Conservation (phyloP, 2,888 invertebrate genomes). For the Nemapogon koenigi region DNA sequence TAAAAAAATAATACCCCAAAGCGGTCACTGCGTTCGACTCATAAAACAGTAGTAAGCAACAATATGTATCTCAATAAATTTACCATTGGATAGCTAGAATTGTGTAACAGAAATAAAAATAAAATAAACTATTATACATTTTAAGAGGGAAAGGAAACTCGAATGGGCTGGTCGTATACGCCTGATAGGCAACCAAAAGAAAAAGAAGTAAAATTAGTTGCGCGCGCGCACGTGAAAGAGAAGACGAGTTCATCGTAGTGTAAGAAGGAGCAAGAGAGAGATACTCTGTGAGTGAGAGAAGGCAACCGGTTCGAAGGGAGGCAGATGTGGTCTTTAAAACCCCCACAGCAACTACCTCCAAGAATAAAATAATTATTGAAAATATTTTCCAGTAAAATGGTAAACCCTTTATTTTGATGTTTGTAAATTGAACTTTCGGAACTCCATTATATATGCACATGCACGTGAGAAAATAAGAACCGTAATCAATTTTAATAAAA, state of each 20-base stretch:
- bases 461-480: constrained; percentile 1
- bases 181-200: constrained; percentile 23
- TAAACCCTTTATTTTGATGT: constrained; percentile 21
- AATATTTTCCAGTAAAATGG: constrained; percentile 26
- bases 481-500: constrained; percentile 6
- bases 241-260: constrained; percentile 2
- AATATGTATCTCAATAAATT: neutral
- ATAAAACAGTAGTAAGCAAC: neutral
- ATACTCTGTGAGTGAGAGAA: constrained; percentile 36
- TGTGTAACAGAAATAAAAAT: constrained; percentile 15
- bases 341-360: constrained; percentile 50
- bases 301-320: constrained; percentile 55
- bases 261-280: constrained; percentile 30
- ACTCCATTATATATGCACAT: constrained; percentile 8
- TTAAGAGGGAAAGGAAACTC: constrained; percentile 28
- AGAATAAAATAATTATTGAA: constrained; percentile 51
- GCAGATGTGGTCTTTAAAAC: constrained; percentile 47
- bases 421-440: constrained; percentile 13
- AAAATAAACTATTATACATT: constrained; percentile 23
- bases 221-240: constrained; percentile 21
- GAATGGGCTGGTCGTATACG: constrained; percentile 24
- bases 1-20: too few species aligned
- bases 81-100: neutral
- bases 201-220: constrained; percentile 57
- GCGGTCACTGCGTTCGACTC: too few species aligned